A percentile compares a stretch with the other conserved stretches of the same genome.
Evolutionary conservation across 2,113 vertebrate species (phyloP).

Genomic region (Ptilorrhoa leucosticta): DNA sequence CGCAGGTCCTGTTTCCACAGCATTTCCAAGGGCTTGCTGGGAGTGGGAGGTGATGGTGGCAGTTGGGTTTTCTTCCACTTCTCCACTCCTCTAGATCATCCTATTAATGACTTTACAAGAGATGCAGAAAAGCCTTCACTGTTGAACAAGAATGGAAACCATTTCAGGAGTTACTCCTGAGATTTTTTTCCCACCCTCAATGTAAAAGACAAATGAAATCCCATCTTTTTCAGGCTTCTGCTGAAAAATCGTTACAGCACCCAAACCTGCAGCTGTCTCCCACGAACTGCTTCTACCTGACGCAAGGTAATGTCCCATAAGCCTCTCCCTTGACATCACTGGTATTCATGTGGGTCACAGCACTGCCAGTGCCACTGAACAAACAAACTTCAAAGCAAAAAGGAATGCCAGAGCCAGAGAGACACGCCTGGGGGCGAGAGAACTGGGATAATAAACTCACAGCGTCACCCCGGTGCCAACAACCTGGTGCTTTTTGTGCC

Average conservation of each 20-base stretch:
- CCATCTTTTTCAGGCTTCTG: background rate
- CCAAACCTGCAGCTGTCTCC: background rate
- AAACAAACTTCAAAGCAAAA: conserved; percentile 45
- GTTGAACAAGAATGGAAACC: background rate
- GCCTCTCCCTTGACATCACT: background rate
- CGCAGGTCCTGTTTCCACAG: background rate
- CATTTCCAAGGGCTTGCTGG: background rate
- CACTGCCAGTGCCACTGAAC: background rate
- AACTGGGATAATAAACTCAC: background rate
- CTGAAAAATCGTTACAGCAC: background rate
- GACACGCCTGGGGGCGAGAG: background rate
- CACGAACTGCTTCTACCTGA: background rate
- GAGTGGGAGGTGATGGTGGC: background rate
- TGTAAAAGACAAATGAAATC: background rate
- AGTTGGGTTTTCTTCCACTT: background rate
- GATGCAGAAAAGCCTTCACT: background rate
- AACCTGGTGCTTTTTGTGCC: background rate
- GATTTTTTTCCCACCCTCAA: background rate
- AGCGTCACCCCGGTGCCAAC: background rate
- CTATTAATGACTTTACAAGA: background rate
- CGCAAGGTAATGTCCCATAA: background rate
- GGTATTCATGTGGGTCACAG: background rate
- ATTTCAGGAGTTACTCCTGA: background rate
- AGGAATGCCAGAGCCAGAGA: background rate
- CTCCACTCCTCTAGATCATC: background rate